A percentile compares a stretch with the other conserved stretches of the same genome.
phyloP scores from a whole-genome alignment of 1,140 invertebrate species.

The Conus betulinus region DNA sequence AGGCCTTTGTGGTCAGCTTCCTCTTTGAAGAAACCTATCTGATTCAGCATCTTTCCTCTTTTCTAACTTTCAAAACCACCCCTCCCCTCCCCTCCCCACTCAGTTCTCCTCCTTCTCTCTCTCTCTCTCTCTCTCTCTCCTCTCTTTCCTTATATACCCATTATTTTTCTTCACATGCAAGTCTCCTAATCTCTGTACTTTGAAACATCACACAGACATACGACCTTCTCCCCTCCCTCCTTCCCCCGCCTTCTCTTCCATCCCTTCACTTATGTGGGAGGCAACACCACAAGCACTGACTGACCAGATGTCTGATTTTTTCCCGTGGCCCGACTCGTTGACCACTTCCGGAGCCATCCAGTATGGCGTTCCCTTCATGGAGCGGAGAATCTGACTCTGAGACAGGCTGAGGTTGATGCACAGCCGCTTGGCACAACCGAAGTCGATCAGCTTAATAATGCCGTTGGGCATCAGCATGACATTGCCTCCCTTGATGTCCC shows the following conservation, averaged over 20 bases:
- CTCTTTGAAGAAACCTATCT: no score
- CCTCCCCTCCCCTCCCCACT: no score
- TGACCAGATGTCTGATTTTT: conserved; percentile 75
- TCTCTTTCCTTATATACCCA: no score
- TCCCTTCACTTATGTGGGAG: no score
- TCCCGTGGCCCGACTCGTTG: conserved; percentile 77
- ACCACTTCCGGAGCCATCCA: conserved; percentile 99
- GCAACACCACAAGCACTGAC: not conserved
- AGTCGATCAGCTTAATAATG: conserved; percentile 96
- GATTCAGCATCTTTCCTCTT: no score
- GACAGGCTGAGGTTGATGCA: conserved; percentile 73
- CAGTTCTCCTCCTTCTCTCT: no score
- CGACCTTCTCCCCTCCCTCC: not conserved
- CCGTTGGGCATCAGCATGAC: conserved; percentile 96
- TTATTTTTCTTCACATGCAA: no score
- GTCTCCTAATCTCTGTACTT: no score
- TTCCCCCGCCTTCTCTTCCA: not conserved
- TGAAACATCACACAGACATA: not conserved
- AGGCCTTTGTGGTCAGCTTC: no score
- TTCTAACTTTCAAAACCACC: no score
- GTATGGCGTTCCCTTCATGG: conserved; percentile 82
- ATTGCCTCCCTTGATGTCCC: conserved; percentile 99
- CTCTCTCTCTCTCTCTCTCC: no score
- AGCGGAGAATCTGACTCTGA: conserved; percentile 70
- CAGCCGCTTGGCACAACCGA: conserved; percentile 84